Base-by-base conservation (phyloP, 2,888 invertebrate species). In the Cheilosia pagana region DNA sequence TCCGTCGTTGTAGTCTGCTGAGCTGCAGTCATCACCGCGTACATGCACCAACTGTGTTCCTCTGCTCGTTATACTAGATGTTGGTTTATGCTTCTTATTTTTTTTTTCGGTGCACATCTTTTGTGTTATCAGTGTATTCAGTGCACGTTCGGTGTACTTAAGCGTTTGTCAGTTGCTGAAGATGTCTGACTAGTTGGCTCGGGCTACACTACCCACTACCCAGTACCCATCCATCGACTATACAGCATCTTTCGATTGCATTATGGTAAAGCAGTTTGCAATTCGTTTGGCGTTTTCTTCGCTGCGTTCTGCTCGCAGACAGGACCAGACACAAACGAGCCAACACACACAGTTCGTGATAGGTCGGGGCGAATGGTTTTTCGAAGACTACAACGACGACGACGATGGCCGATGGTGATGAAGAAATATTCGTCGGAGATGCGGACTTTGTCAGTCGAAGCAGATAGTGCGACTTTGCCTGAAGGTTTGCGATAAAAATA, bases 91-190 rank as follows among this genome's bases (percentile, higher is more conserved):
- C 25, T 48, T 39, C 7, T 25, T 43, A 14, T 23, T 10, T 35
- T 2, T 28, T 39, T 19, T 50, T 39, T 41, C 5, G 39, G 21
- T 35, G 52, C 28, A 52, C 71, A 39, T 71, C 60, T 55, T 77
- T 74, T 65, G 52, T 71, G 75, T 85, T 85, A 85, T 85, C 85
- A 75, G 65, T 50, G 67, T 76, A 85, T 85, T 81, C 85, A 71
- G 71, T 85, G 79, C 85, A 85, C 81, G 81, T 85, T 81, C 63
- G 52, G 81, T 75, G 53, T 81, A 77, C 81, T 85, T 81, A 85
- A 85, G 85, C 79, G 81, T 85, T 85, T 76, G 85, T 76, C 75
- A 85, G 85, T 71, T 67, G 65, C 67, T 67, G 70, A 67, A 81
- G 71, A 71, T 71, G 75, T 76, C 81, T 81, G 79, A 71, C 67